Conservation (phyloP, 2,797 vertebrate genomes). For the Betta splendens region DNA sequence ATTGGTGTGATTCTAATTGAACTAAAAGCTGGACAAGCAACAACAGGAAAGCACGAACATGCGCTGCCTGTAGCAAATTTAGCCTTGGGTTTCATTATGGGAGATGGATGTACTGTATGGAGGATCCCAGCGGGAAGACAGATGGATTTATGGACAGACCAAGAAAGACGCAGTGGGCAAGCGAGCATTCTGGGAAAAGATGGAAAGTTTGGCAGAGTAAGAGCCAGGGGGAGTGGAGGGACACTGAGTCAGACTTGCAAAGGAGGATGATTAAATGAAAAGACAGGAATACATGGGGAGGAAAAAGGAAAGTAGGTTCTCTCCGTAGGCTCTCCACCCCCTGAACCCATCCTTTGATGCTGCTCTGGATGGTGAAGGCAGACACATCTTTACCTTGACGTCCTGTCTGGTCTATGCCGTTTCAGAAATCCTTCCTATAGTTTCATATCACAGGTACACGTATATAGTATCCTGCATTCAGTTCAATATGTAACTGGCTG, state of each 20-base stretch:
- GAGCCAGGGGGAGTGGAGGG: conserved; percentile 1
- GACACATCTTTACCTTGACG: conserved; percentile 30
- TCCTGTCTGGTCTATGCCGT: conserved; percentile 43
- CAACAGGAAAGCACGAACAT: not conserved
- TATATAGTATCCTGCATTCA: not conserved
- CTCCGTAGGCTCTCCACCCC: not conserved
- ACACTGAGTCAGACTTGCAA: conserved; percentile 43
- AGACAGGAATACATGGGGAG: conserved; percentile 27
- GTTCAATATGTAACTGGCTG: too few species aligned
- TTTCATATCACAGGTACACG: conserved; percentile 23
- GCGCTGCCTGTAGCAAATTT: conserved; percentile 2
- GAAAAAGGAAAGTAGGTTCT: not conserved
- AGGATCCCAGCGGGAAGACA: conserved; percentile 12
- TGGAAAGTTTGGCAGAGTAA: not conserved
- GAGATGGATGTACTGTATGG: conserved; percentile 20
- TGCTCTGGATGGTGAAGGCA: conserved; percentile 5
- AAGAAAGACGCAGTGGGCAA: conserved; percentile 15
- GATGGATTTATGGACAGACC: conserved; percentile 15
- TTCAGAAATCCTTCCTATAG: conserved; percentile 31
- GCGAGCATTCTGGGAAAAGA: not conserved
- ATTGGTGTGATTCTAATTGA: not conserved
- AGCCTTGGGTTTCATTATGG: conserved; percentile 28
- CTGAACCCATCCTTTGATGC: conserved; percentile 30
- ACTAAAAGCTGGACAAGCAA: not conserved
- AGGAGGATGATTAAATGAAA: conserved; percentile 48